Conservation (phyloP, 2,888 invertebrate species). For the Drosophila greeni region DNA sequence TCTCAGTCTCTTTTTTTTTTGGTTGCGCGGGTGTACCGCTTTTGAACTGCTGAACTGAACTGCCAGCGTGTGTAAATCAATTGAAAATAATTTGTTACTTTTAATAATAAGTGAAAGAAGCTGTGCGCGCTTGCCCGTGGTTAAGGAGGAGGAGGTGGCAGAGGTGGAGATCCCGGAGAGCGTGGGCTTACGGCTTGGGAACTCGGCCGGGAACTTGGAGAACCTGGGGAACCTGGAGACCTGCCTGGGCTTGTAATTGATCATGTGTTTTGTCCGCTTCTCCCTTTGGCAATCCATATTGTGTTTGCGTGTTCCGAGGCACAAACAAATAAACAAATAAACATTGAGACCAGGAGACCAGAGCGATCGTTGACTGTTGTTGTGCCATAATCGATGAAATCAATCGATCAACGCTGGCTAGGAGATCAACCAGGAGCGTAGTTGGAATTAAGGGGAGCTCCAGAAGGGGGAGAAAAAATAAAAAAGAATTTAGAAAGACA, state of each 20-base stretch:
- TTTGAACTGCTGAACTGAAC: slow-evolving; percentile 59
- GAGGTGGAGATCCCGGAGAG: slow-evolving; percentile 23
- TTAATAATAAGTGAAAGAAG: slow-evolving; percentile 75
- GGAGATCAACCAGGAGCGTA: slow-evolving; percentile 24
- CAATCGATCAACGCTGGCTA: slow-evolving; percentile 72
- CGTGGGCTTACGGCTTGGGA: slow-evolving; percentile 39
- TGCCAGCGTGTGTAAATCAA: slow-evolving; percentile 75
- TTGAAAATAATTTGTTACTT: slow-evolving; percentile 78
- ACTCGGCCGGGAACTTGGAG: slow-evolving; percentile 22
- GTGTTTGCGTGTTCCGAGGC: slow-evolving; percentile 42
- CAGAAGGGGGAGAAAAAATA: not conserved
- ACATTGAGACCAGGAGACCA: slow-evolving; percentile 36
- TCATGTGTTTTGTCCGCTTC: slow-evolving; percentile 60
- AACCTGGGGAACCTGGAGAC: slow-evolving; percentile 13
- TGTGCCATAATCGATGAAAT: slow-evolving; percentile 77
- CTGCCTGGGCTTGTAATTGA: slow-evolving; percentile 66
- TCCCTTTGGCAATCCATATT: slow-evolving; percentile 17
- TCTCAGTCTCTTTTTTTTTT: slow-evolving; percentile 21
- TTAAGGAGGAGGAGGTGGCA: not conserved
- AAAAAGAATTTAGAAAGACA: not conserved
- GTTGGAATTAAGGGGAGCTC: slow-evolving; percentile 14
- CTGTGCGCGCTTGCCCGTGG: slow-evolving; percentile 54
- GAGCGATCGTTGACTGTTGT: slow-evolving; percentile 56
- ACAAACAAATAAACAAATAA: slow-evolving; percentile 65
- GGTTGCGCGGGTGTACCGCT: slow-evolving; percentile 44